Evolutionary conservation across 2,888 invertebrate species (phyloP).

Genomic region (Cremastinae sp.): DNA sequence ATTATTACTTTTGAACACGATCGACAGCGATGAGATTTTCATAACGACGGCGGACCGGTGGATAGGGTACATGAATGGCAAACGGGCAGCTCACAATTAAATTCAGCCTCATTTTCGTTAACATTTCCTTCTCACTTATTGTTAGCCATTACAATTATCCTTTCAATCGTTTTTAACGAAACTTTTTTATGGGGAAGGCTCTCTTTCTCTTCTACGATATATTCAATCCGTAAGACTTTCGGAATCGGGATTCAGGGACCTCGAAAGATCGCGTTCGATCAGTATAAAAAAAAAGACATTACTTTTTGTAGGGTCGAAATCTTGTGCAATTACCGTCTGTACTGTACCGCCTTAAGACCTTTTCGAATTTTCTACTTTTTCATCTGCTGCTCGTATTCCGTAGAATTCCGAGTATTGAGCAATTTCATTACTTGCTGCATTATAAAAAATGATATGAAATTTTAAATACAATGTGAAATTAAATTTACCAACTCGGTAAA

Average conservation of each 20-base stretch:
- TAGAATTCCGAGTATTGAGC: no score
- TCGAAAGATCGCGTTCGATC: neutral
- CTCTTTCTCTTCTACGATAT: no score
- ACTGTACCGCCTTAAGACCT: conserved; percentile 40
- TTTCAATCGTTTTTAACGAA: neutral
- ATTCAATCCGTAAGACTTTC: neutral
- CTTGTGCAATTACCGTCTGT: conserved; percentile 16
- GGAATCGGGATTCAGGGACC: neutral
- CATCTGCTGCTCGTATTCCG: no score
- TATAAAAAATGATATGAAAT: no score
- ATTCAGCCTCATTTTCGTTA: neutral
- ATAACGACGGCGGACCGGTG: conserved; percentile 93
- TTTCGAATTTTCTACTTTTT: conserved; percentile 60
- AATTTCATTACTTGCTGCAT: no score
- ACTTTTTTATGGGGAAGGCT: neutral
- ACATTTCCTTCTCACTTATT: conserved; percentile 1
- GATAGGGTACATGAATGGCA: conserved; percentile 98
- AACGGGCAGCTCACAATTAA: conserved; percentile 95
- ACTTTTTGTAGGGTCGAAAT: neutral
- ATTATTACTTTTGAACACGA: conserved; percentile 91
- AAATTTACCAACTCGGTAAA: no score
- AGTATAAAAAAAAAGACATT: conserved; percentile 9
- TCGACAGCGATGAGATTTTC: conserved; percentile 91
- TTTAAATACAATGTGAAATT: no score
- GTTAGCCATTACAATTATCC: no score